A percentile compares a stretch with the other conserved stretches of the same genome.
Conservation (phyloP, 2,888 invertebrate genomes). For the Pristionchus japonicus region DNA sequence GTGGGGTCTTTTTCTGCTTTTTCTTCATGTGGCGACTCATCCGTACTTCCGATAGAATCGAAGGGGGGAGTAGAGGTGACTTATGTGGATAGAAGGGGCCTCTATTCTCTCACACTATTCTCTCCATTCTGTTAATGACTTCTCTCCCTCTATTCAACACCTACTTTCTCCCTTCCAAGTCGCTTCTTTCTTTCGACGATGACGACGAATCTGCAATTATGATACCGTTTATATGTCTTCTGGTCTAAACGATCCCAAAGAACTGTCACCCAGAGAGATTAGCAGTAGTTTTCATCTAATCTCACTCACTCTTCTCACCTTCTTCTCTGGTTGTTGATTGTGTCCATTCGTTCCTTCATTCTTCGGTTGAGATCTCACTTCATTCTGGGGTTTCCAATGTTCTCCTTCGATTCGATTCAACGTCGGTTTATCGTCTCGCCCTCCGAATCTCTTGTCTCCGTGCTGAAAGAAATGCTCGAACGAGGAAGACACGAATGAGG, state of each 20-base stretch:
- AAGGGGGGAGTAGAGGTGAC: background rate
- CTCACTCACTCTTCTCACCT: background rate
- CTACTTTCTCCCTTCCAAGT: constrained; percentile 15
- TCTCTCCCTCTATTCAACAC: background rate
- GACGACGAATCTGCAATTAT: background rate
- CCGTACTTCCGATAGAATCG: constrained; percentile 25
- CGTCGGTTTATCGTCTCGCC: background rate
- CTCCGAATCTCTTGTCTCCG: constrained; percentile 24
- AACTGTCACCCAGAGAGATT: no score
- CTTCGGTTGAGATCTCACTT: background rate
- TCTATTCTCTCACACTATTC: background rate
- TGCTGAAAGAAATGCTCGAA: background rate
- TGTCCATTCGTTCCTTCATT: background rate
- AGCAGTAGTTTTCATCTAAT: background rate
- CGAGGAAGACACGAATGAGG: background rate
- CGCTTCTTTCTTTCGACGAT: constrained; percentile 25
- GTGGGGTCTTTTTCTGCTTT: constrained; percentile 32
- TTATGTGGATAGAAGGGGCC: background rate
- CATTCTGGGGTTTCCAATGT: constrained; percentile 5
- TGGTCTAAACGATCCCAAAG: no score
- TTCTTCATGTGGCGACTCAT: background rate
- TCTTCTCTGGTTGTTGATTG: constrained; percentile 19
- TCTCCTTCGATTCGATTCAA: constrained; percentile 26
- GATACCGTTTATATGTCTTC: no score
- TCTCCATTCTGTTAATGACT: background rate